phyloP scores from a whole-genome alignment of 2,113 vertebrate species.

The Colius striatus region DNA sequence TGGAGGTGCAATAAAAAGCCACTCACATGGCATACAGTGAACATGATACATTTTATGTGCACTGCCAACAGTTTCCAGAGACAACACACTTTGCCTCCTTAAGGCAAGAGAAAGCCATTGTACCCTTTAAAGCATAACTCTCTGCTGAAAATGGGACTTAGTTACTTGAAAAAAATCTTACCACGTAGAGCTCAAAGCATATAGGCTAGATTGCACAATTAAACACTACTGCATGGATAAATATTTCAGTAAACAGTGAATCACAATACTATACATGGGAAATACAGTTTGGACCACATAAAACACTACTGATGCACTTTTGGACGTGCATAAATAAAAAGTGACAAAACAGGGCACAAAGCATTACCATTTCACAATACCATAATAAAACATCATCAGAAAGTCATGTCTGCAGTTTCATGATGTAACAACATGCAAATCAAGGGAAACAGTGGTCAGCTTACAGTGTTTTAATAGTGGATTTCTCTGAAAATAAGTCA shows the following conservation, averaged over 20 bases:
- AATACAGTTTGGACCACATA: not conserved
- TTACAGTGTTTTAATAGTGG: not conserved
- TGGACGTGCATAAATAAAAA: not conserved
- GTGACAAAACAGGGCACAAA: not conserved
- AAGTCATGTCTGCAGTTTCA: not conserved
- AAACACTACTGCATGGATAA: not conserved
- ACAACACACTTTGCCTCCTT: not conserved
- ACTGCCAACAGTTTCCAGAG: not conserved
- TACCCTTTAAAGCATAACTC: not conserved
- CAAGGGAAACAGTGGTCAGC: not conserved
- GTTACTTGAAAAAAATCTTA: not conserved
- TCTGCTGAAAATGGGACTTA: not conserved
- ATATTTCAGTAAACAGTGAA: not conserved
- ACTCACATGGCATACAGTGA: not conserved
- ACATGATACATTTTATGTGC: not conserved
- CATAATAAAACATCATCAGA: not conserved
- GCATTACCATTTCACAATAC: not conserved
- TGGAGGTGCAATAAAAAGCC: not conserved
- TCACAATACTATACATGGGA: not conserved
- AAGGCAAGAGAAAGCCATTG: not conserved
- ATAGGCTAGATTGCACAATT: not conserved
- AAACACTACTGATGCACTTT: not conserved
- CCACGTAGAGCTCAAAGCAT: accelerated
- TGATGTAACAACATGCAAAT: not conserved
- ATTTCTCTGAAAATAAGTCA: not conserved